Evolutionary conservation across 92 coral and sea anemone species (phyloP).

Genomic region (Anthopleura xanthogrammica): DNA sequence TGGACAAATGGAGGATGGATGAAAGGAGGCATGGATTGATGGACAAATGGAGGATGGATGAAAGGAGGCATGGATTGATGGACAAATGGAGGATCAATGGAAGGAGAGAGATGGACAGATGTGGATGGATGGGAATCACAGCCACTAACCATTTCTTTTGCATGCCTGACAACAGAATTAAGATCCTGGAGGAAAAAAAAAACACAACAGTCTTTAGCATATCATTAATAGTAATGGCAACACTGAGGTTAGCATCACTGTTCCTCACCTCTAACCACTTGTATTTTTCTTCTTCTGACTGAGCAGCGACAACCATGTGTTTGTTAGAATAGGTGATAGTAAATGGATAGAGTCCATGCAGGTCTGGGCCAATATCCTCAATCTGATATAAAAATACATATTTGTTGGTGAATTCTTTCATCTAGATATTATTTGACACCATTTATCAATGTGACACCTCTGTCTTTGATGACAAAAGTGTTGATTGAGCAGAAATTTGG

Average conservation of each 20-base stretch:
- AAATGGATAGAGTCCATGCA: slow-evolving; percentile 87
- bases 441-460: too few relatives aligned
- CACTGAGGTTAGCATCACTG: not conserved
- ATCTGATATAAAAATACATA: slow-evolving; percentile 25
- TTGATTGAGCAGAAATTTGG: too few relatives aligned
- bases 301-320: slow-evolving; percentile 77
- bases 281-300: slow-evolving; percentile 88
- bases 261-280: slow-evolving; percentile 90
- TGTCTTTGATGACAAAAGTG: too few relatives aligned
- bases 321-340: slow-evolving; percentile 55
- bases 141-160: slow-evolving; percentile 73
- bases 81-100: too few relatives aligned
- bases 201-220: not conserved
- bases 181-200: slow-evolving; percentile 58
- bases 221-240: not conserved
- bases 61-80: too few relatives aligned
- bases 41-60: too few relatives aligned
- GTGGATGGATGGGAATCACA: not conserved
- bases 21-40: too few relatives aligned
- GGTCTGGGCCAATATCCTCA: slow-evolving; percentile 80
- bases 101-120: not conserved
- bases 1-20: too few relatives aligned
- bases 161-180: slow-evolving; percentile 68
- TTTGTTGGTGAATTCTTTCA: too few relatives aligned
- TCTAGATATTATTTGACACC: too few relatives aligned